These are phyloP conservation scores for Zhuqinia jingwanae DNA, from an alignment of 2,888 invertebrate genomes.

Conservation along the genomic window DNA sequence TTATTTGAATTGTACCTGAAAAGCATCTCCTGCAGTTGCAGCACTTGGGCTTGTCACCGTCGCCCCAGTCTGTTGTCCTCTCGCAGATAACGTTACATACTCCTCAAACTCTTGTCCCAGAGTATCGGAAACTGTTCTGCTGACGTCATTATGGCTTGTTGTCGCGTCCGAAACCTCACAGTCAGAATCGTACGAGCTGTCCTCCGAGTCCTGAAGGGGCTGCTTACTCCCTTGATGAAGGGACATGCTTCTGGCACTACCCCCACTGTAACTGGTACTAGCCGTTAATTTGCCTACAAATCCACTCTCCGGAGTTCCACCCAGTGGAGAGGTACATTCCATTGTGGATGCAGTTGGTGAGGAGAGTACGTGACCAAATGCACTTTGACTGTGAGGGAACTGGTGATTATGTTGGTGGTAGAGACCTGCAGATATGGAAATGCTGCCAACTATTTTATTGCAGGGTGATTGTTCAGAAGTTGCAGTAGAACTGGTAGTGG, in stretches of 20 bases:
- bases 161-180: conserved; percentile 83
- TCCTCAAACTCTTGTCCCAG: conserved; percentile 92
- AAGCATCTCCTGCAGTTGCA: conserved; percentile 40
- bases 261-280: conserved; percentile 63
- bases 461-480: conserved; percentile 49
- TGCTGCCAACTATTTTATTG: conserved; percentile 20
- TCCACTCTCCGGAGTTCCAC: conserved; percentile 51
- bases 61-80: conserved; percentile 63
- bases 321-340: conserved; percentile 51
- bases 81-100: conserved; percentile 84
- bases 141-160: conserved; percentile 87
- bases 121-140: conserved; percentile 91
- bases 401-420: conserved; percentile 36
- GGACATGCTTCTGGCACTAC: conserved; percentile 46
- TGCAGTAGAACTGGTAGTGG: conserved; percentile 16
- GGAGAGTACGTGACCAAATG: conserved; percentile 48
- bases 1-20: conserved; percentile 43
- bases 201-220: conserved; percentile 83
- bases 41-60: conserved; percentile 27
- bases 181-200: conserved; percentile 94
- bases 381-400: conserved; percentile 28
- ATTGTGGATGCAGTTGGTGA: conserved; percentile 38
- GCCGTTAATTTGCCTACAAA: conserved; percentile 55
- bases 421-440: neutral
- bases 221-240: conserved; percentile 57